Evolutionary conservation across 2,888 invertebrate genomes (phyloP).

Genomic region (Azorinus chamasolen): DNA sequence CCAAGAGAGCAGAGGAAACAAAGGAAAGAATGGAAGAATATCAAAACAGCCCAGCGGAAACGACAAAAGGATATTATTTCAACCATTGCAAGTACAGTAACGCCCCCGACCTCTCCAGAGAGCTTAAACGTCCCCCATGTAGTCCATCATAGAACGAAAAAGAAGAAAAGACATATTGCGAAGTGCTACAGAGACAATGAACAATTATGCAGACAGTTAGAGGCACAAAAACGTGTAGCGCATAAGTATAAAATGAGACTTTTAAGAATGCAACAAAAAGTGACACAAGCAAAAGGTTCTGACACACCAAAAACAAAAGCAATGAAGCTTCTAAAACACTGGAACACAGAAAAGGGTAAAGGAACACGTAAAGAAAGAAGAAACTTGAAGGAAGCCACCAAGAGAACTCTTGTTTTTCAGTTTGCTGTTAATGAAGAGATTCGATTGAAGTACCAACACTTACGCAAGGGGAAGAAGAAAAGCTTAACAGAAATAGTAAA

Average conservation of each 20-base stretch:
- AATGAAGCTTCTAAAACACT: neutral
- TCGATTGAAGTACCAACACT: neutral
- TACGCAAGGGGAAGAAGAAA: neutral
- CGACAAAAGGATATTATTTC: neutral
- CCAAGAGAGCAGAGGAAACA: neutral
- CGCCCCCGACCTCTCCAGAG: no score
- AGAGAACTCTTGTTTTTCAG: constrained; percentile 3
- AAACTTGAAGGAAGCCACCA: neutral
- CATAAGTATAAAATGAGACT: constrained; percentile 1
- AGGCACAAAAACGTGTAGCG: neutral
- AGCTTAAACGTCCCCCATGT: neutral
- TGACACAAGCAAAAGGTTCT: neutral
- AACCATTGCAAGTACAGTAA: no score
- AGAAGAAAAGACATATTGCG: neutral
- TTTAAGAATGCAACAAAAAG: neutral
- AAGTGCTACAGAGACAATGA: constrained; percentile 4
- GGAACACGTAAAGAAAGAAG: neutral
- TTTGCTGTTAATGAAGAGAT: constrained; percentile 3
- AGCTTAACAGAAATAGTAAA: neutral
- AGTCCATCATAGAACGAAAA: neutral
- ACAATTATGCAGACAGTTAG: neutral
- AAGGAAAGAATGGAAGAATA: neutral
- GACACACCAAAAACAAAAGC: constrained; percentile 13
- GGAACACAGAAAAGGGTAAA: neutral
- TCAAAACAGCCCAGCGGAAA: neutral